Base-by-base conservation (phyloP, 2,113 vertebrate species). In the Tylochromis polylepis region DNA sequence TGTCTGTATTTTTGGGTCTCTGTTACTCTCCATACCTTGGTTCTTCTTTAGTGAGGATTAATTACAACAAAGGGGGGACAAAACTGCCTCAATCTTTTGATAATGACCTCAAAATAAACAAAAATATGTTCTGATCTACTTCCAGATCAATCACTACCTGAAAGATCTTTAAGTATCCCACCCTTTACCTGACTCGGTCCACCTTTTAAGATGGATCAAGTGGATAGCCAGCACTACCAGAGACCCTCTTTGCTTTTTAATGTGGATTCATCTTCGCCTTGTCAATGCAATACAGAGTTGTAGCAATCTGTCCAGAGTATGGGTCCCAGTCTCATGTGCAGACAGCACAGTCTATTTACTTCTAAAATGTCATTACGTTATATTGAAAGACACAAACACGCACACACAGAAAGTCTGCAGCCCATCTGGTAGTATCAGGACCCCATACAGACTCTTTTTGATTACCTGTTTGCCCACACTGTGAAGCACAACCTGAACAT, bases 381-480 rank as follows among this genome's bases (percentile, higher is more conserved):
- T 18, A 70, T 57, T 1, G 15, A 46, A 62, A 88, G 22, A 55
- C 12, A 20, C 11, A 55, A 8, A 38, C 41, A 49, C 9, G 9
- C 9, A 51, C 9, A 27, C 5, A 24, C 0, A 18, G 67, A 75
- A 49, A 75, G 41, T 29, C 24, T 49, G 67, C 41, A 49, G 16
- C 29, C 34, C 3, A 18, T 60, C 51, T 46, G 46, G 11, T 51
- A 22, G 36, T 4, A 79, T n/a, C 31, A 57, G 49, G 38, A 55
- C 67, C 27, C 49, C 59, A n/a, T 34, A 43, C 58, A 11, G 62
- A 5, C 60, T 62, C 11, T 15, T 20, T 80, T 31, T 84, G 55
- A 81, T 58, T 84, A 75, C 55, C 41, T 49, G 55, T 46, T 84
- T 56, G 41, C 57, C 80, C 85, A 49, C 46, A 81, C 62, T 29